Conservation (phyloP, 2,888 invertebrate genomes). For the Eucriotettix oculatus region DNA sequence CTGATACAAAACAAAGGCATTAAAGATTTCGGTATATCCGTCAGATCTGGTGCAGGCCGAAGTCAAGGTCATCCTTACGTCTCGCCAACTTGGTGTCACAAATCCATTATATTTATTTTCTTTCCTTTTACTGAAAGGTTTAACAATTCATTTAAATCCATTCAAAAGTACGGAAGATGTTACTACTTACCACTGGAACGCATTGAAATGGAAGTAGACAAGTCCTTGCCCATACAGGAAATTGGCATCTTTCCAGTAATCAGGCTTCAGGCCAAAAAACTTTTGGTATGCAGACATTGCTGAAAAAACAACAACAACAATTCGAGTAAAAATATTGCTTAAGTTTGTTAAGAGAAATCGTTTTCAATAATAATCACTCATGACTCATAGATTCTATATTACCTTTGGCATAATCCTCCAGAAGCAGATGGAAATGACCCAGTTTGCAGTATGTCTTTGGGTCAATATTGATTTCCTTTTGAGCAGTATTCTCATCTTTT, state of each 20-base stretch:
- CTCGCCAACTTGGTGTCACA: neutral
- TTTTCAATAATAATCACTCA: neutral
- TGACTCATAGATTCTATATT: slow-evolving; percentile 15
- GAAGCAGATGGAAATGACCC: slow-evolving; percentile 84
- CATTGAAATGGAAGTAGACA: slow-evolving; percentile 92
- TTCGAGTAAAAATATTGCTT: neutral
- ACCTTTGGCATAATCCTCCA: slow-evolving; percentile 94
- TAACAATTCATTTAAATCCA: neutral
- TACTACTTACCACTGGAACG: slow-evolving; percentile 87
- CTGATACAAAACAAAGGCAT: no score
- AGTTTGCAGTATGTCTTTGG: slow-evolving; percentile 86
- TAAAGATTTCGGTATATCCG: no score
- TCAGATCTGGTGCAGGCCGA: no score
- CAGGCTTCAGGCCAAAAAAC: slow-evolving; percentile 55
- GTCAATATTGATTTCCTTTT: slow-evolving; percentile 57
- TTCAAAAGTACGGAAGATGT: neutral
- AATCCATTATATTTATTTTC: neutral
- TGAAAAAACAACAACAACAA: slow-evolving; percentile 35
- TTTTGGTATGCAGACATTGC: slow-evolving; percentile 96
- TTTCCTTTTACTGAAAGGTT: neutral
- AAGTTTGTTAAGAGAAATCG: neutral
- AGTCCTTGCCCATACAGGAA: slow-evolving; percentile 91
- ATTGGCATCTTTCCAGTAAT: slow-evolving; percentile 76
- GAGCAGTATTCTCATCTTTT: slow-evolving; percentile 7
- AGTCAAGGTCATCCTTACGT: no score